Conservation (phyloP, 1,140 invertebrate species). For the Diachasmimorpha longicaudata region DNA sequence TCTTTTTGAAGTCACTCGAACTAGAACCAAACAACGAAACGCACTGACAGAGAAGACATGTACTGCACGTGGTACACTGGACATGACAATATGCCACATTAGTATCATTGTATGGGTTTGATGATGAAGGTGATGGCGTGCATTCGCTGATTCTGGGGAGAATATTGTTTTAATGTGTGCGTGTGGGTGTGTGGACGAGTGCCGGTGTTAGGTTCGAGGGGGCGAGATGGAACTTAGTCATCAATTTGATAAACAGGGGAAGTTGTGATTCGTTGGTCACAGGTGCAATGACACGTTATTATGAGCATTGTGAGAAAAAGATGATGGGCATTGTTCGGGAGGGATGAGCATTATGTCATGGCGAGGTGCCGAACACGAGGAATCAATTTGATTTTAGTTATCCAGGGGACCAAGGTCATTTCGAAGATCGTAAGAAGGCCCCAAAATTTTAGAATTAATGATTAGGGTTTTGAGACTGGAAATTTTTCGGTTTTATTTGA, state of each 20-base stretch:
- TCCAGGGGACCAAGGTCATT: no score
- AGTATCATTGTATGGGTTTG: not conserved
- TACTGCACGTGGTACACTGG: not conserved
- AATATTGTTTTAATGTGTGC: not conserved
- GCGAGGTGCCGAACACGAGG: no score
- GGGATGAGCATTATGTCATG: no score
- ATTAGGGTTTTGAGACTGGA: no score
- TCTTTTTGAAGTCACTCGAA: slow-evolving; percentile 6
- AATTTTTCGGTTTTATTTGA: no score
- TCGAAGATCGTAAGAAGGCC: no score
- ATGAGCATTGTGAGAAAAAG: not conserved
- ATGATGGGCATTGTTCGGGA: no score
- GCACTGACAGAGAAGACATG: not conserved
- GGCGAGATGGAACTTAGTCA: slow-evolving; percentile 2
- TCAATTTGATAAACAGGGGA: not conserved
- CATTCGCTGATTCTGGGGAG: slow-evolving; percentile 9
- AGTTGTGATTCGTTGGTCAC: not conserved
- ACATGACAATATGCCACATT: not conserved
- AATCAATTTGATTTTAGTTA: no score
- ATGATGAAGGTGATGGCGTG: slow-evolving; percentile 1
- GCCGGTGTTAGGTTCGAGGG: no score
- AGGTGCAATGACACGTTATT: slow-evolving; percentile 4
- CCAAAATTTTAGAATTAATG: no score
- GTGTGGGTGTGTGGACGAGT: not conserved
- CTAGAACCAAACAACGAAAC: not conserved